These are phyloP conservation scores for Meteorus colon DNA, from an alignment of 2,888 invertebrate species.

Conservation along the genomic window DNA sequence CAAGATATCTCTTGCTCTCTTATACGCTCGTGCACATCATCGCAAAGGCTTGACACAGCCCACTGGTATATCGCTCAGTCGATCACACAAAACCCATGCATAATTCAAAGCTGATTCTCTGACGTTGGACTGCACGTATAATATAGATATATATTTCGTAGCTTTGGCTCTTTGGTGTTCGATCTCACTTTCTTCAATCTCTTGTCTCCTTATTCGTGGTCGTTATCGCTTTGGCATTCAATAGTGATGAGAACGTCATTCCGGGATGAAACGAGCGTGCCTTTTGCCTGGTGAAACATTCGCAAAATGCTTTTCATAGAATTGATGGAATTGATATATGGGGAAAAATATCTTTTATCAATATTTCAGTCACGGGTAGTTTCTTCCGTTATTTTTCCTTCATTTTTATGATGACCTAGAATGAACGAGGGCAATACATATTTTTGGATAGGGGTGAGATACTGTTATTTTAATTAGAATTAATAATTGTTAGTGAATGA, in stretches of 20 bases:
- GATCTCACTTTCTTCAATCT: background rate
- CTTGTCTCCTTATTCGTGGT: slow-evolving; percentile 22
- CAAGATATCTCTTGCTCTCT: background rate
- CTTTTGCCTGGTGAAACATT: slow-evolving; percentile 33
- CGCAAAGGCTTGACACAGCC: slow-evolving; percentile 1
- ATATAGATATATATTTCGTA: background rate
- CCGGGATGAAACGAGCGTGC: slow-evolving; percentile 19
- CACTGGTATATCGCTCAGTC: slow-evolving; percentile 36
- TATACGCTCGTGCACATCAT: slow-evolving; percentile 11
- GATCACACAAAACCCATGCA: slow-evolving; percentile 38
- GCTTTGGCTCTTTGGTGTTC: background rate
- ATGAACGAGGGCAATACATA: background rate
- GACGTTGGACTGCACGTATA: slow-evolving; percentile 19
- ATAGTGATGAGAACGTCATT: slow-evolving; percentile 31
- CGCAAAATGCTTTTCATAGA: slow-evolving; percentile 23
- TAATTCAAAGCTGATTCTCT: slow-evolving; percentile 33
- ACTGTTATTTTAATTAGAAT: no score
- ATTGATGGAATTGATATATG: slow-evolving; percentile 17
- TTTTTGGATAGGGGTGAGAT: no score
- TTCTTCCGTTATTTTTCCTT: background rate
- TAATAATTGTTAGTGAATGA: no score
- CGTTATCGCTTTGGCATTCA: slow-evolving; percentile 28
- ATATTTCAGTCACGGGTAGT: slow-evolving; percentile 17
- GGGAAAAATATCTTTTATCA: background rate
- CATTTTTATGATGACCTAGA: background rate